Conservation (phyloP, 2,113 vertebrate species). For the Oryctolagus cuniculus region DNA sequence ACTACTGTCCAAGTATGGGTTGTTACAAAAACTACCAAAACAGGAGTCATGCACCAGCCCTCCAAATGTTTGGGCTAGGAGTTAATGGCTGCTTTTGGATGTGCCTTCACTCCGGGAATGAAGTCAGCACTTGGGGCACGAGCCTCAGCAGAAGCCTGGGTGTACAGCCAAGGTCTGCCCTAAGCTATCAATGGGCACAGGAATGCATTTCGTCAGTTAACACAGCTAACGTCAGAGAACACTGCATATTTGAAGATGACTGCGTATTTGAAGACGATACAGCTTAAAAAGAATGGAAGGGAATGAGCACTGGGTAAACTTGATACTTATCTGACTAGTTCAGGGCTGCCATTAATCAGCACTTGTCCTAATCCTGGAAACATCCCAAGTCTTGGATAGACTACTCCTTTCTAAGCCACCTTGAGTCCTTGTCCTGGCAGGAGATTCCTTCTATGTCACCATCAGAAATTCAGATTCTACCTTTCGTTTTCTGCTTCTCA, state of each 20-base stretch:
- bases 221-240: background rate
- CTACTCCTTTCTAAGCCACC: background rate
- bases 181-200: background rate
- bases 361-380: background rate
- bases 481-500: background rate
- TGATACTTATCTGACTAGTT: background rate
- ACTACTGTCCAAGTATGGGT: no score
- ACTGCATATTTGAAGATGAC: background rate
- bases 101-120: background rate
- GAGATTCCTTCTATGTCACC: background rate
- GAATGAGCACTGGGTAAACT: background rate
- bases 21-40: background rate
- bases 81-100: background rate
- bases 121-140: background rate
- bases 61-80: background rate
- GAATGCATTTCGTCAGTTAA: background rate
- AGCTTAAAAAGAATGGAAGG: background rate
- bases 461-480: background rate
- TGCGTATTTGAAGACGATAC: background rate
- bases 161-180: background rate
- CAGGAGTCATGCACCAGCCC: background rate
- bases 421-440: background rate
- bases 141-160: background rate
- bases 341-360: conserved; percentile 17
- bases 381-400: background rate